A percentile compares a stretch with the other conserved stretches of the same genome.
These are phyloP conservation scores for Athetis lepigone DNA, from an alignment of 2,888 invertebrate species.

Conservation along the genomic window DNA sequence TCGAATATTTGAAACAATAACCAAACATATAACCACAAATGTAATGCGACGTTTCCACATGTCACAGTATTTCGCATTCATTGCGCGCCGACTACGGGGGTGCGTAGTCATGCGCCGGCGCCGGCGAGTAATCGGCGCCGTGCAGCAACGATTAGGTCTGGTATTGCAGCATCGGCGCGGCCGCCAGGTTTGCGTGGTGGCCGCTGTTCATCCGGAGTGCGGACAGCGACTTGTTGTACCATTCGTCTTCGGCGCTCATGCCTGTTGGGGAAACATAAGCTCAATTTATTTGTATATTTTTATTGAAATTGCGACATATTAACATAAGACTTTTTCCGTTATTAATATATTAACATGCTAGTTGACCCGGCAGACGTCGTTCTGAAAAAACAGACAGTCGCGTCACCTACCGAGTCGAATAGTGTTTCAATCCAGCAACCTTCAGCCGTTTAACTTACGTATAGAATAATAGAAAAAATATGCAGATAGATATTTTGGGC, in stretches of 20 bases:
- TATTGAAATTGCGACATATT: background rate
- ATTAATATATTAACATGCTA: too few relatives aligned
- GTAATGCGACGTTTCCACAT: constrained; percentile 54
- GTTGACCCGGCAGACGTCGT: too few relatives aligned
- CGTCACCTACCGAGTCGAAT: too few relatives aligned
- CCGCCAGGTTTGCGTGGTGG: constrained; percentile 98
- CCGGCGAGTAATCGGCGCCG: constrained; percentile 89
- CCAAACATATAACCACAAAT: constrained; percentile 35
- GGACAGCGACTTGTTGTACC: constrained; percentile 99
- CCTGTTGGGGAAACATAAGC: constrained; percentile 89
- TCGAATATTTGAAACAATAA: background rate
- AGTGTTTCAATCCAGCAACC: too few relatives aligned
- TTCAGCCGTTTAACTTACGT: too few relatives aligned
- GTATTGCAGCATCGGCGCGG: constrained; percentile 99
- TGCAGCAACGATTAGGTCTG: constrained; percentile 96
- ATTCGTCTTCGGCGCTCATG: constrained; percentile 98
- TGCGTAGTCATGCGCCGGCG: constrained; percentile 88
- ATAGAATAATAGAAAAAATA: too few relatives aligned
- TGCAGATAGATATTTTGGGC: too few relatives aligned
- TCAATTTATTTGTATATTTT: background rate
- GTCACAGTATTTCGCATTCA: constrained; percentile 45
- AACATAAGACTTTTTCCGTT: too few relatives aligned
- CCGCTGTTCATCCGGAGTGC: constrained; percentile 99
- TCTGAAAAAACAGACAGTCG: too few relatives aligned
- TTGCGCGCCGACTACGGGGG: constrained; percentile 77